Conservation (phyloP, 2,797 vertebrate genomes). For the Remorina albescens region DNA sequence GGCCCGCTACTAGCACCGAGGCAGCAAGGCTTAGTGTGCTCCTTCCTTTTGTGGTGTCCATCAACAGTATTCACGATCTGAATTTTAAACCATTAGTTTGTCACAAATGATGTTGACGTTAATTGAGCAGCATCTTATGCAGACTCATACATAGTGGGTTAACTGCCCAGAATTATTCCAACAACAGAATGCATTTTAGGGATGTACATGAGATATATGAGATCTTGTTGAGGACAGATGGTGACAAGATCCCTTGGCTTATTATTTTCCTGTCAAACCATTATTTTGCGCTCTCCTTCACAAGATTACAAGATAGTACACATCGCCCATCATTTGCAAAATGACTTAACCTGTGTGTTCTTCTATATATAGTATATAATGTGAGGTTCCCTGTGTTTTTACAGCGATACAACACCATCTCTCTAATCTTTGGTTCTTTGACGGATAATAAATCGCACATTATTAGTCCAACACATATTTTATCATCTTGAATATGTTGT, state of each 20-base stretch:
- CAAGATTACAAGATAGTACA: too few relatives aligned
- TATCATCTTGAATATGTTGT: not conserved
- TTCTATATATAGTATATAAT: too few relatives aligned
- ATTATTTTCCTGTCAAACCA: too few relatives aligned
- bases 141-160: conserved; percentile 49
- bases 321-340: too few relatives aligned
- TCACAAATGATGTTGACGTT: conserved; percentile 63
- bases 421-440: not conserved
- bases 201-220: too few relatives aligned
- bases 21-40: conserved; percentile 47
- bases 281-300: too few relatives aligned
- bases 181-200: conserved; percentile 54
- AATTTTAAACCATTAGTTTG: conserved; percentile 75
- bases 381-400: too few relatives aligned
- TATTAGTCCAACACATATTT: not conserved
- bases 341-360: too few relatives aligned
- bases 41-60: conserved; percentile 72
- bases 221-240: not conserved
- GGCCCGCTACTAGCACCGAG: conserved; percentile 60
- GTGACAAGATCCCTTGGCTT: not conserved
- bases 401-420: not conserved
- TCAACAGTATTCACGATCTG: conserved; percentile 68
- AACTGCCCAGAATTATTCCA: conserved; percentile 61
- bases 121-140: conserved; percentile 62
- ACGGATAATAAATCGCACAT: not conserved